Base-by-base conservation (phyloP, 1,140 invertebrate genomes). In the Dryas iulia region DNA sequence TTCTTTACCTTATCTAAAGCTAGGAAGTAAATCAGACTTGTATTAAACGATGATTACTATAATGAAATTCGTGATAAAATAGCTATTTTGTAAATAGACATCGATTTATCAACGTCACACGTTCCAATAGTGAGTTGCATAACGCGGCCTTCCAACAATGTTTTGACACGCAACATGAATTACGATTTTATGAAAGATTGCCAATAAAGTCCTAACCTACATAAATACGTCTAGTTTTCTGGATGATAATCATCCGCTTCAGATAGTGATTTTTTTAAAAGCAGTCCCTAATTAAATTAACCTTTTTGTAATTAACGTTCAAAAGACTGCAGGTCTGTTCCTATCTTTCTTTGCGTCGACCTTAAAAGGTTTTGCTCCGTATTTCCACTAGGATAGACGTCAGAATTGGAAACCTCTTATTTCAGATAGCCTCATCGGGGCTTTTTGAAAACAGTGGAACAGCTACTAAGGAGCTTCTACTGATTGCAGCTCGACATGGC, bases 401-500 rank as follows among this genome's bases (percentile, higher is more conserved):
- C 86, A 89, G 89, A 85, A 89, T 89, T 88, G 86, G 87, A 89
- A 90, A 88, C 82, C 83, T 90, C 87, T 91, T 77, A 80, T 91
- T 91, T 89, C 89, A 91, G 89, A 91, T 90, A 87, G 83, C 87
- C 82, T 85, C 82, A 84, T 66, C 76, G 83, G 84, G 87, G 86
- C 87, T 89, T 88, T 77, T 78, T 79, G 84, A 84, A 77, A 83
- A 83, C 85, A 77, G 77, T 85, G 84, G 86, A 83, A 81, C 79
- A 64, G 82, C 87, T 87, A 87, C 85, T 91, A 91, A 91, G 87
- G 87, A 84, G 86, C 84, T 87, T 89, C 86, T 91, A 78, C 87
- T 91, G 84, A 91, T 92, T 92, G 79, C 91, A 92, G 92, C 86
- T 92, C 79, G 92, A 92, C 77, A 92, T 92, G 82, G 90, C 91